These are phyloP conservation scores for Rhopalosiphum padi DNA, from an alignment of 1,140 invertebrate species.

Conservation along the genomic window DNA sequence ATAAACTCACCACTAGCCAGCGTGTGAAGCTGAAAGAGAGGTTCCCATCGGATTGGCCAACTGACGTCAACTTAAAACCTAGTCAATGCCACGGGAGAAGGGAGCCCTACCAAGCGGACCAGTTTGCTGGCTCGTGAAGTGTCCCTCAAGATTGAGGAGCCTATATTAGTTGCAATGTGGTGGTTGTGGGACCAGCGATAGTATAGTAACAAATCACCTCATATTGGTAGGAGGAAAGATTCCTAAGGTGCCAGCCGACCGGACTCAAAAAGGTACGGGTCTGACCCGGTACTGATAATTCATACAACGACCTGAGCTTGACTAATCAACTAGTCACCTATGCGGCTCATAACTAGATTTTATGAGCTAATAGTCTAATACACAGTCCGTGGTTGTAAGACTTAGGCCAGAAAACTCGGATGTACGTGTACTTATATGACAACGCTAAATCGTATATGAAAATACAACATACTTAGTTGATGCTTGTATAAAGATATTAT, in stretches of 20 bases:
- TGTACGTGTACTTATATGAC: no score
- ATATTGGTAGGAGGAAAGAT: background rate
- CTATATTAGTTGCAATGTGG: background rate
- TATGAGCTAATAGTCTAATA: no score
- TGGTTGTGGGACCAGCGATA: background rate
- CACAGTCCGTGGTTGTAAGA: no score
- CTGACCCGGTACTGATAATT: no score
- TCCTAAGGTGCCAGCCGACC: background rate
- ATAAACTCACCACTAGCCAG: no score
- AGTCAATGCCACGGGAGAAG: background rate
- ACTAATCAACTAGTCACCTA: no score
- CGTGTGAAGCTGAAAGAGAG: no score
- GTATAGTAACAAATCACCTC: background rate
- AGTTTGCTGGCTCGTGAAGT: background rate
- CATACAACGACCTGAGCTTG: no score
- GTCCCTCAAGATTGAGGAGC: background rate
- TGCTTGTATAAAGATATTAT: slow-evolving; percentile 65
- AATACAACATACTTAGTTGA: slow-evolving; percentile 65
- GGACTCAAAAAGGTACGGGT: no score
- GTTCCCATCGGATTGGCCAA: background rate
- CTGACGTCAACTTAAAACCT: background rate
- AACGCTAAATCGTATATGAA: slow-evolving; percentile 43
- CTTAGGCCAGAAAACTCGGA: no score
- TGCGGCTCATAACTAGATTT: no score
- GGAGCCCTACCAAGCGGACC: background rate